Evolutionary conservation across 2,797 vertebrate genomes (phyloP).

Genomic region (Sphenodon punctatus): DNA sequence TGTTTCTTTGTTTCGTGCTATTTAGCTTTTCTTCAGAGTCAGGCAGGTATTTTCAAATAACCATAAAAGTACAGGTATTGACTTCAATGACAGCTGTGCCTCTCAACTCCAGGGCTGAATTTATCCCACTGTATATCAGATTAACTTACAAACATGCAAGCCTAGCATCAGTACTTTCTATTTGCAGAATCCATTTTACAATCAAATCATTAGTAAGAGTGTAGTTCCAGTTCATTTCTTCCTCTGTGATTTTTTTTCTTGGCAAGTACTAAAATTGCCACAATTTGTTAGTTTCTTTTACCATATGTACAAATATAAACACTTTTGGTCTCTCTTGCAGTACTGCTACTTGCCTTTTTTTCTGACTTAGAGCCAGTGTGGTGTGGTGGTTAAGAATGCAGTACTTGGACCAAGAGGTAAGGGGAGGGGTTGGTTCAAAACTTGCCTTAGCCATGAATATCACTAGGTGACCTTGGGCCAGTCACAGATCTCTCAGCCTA

Average conservation of each 20-base stretch:
- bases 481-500: too few species aligned
- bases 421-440: too few species aligned
- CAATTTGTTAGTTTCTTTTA: neutral
- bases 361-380: too few species aligned
- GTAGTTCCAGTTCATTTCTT: neutral
- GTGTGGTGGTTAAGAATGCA: too few species aligned
- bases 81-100: neutral
- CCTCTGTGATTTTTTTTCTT: neutral
- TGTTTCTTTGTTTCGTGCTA: neutral
- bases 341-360: too few species aligned
- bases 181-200: neutral
- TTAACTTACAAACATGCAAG: neutral
- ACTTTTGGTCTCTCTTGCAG: neutral
- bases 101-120: neutral
- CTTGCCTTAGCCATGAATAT: too few species aligned
- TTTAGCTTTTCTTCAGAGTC: neutral
- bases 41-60: neutral
- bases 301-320: neutral
- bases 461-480: too few species aligned
- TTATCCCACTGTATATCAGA: neutral
- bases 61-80: neutral
- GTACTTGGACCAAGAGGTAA: too few species aligned
- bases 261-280: neutral
- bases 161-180: neutral
- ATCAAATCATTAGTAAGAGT: neutral